These are phyloP conservation scores for Zaprionus obscuricornis DNA, from an alignment of 2,888 invertebrate genomes.

Conservation along the genomic window DNA sequence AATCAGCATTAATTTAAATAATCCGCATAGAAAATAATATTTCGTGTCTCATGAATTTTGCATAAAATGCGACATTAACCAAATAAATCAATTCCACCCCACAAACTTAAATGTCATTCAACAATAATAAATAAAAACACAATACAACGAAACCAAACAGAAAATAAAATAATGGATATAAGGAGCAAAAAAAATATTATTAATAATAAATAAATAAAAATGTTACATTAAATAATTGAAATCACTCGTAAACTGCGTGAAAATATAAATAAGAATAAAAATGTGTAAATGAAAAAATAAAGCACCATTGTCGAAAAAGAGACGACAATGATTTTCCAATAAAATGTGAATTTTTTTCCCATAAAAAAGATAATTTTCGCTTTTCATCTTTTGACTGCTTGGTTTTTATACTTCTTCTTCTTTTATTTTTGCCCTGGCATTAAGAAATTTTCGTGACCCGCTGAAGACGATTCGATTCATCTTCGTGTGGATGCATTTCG, in stretches of 20 bases:
- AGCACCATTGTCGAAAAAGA: slow-evolving; percentile 43
- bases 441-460: slow-evolving; percentile 54
- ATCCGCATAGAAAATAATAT: slow-evolving; percentile 23
- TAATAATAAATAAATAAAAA: slow-evolving; percentile 21
- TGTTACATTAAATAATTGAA: slow-evolving; percentile 22
- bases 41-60: slow-evolving; percentile 30
- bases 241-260: slow-evolving; percentile 47
- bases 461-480: slow-evolving; percentile 52
- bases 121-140: slow-evolving; percentile 36
- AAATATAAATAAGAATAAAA: slow-evolving; percentile 25
- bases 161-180: slow-evolving; percentile 1
- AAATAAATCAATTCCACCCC: slow-evolving; percentile 54
- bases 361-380: slow-evolving; percentile 42
- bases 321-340: slow-evolving; percentile 43
- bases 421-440: slow-evolving; percentile 26
- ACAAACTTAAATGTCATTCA: slow-evolving; percentile 52
- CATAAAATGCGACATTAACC: slow-evolving; percentile 22
- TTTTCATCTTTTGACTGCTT: slow-evolving; percentile 13
- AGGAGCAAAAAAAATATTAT: slow-evolving; percentile 15
- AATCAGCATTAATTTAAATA: slow-evolving; percentile 39
- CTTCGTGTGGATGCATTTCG: slow-evolving; percentile 49
- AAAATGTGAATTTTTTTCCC: slow-evolving; percentile 58
- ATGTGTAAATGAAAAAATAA: slow-evolving; percentile 18
- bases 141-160: slow-evolving; percentile 7
- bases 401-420: slow-evolving; percentile 10